Evolutionary conservation across 2,888 invertebrate species (phyloP).

Genomic region (Eupithecia exiguata): DNA sequence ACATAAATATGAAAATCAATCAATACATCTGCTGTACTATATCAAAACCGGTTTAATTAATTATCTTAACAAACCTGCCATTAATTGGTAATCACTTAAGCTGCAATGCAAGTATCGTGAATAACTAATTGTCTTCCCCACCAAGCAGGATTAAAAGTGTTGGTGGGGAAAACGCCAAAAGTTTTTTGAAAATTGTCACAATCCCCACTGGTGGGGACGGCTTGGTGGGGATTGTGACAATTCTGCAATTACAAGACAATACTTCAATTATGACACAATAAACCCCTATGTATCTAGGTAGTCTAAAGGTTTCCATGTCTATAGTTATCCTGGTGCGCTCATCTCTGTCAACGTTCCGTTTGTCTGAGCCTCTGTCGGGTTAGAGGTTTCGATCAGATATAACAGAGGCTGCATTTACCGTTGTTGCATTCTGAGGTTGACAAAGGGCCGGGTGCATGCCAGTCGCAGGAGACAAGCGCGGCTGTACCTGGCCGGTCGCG

Average conservation of each 20-base stretch:
- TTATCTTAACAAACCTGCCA: slow-evolving; percentile 9
- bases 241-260: too few species aligned
- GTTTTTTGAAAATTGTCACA: too few species aligned
- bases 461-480: slow-evolving; percentile 46
- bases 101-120: slow-evolving; percentile 9
- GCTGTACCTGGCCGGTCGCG: slow-evolving; percentile 67
- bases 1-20: slow-evolving; percentile 22
- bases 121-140: slow-evolving; percentile 15
- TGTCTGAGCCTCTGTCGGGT: not conserved
- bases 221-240: too few species aligned
- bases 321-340: slow-evolving; percentile 1
- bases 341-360: not conserved
- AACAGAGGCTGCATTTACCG: slow-evolving; percentile 51
- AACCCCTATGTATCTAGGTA: not conserved
- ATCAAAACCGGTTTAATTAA: slow-evolving; percentile 17
- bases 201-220: too few species aligned
- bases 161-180: too few species aligned
- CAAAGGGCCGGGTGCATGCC: slow-evolving; percentile 61
- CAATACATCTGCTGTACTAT: slow-evolving; percentile 13
- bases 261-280: too few species aligned
- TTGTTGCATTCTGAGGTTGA: slow-evolving; percentile 67
- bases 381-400: slow-evolving; percentile 11
- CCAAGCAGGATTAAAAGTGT: too few species aligned
- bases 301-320: not conserved
- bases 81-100: slow-evolving; percentile 11